Evolutionary conservation across 1,140 invertebrate species (phyloP), one percentile per base, ranked within the genome.

Genomic region (Dufourea novaeangliae): DNA sequence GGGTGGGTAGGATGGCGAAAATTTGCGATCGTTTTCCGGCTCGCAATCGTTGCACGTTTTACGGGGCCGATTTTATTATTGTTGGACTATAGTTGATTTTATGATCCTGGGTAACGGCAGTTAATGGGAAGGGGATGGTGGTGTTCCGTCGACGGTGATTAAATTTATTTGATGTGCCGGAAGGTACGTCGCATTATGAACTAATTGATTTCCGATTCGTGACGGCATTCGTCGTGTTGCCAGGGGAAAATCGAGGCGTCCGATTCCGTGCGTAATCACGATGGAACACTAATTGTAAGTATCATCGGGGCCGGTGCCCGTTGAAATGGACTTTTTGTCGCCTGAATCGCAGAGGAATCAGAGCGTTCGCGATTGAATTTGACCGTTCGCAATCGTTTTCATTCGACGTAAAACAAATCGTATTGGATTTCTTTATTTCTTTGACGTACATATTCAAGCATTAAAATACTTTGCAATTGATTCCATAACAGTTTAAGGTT

Each of bases 201-300:
- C 52, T 81, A 63, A 79, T 81, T 68, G 66, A 79, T 79, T 81
- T 63, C 25, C 39, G 61, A 46, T 32, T 72, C 22, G 44, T 29
- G n/a, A 39, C 52, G 64, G 44, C 63, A 29, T 37, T 20, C 77
- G 52, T 46, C 39, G 25, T 11, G 32, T 29, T 22, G 6, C 14
- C n/a, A n/a, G n/a, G 39, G 20, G 39, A 25, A 37, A 62, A 72
- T 61, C 57, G 22, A 34, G 57, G 8, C 22, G 22, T 2, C 7
- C 6, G 52, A 57, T 57, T 37, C 14, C 67, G n/a, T 25, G 50
- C 66, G 56, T 57, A n/a, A 57, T 57, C 20, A 5, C 34, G 52
- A 41, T 41, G 52, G 27, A 34, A 50, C n/a, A 63, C 22, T 20
- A 37, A 37, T 50, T n/a, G 46, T 50, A 50, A 50, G 46, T 17